phyloP scores from a whole-genome alignment of 2,888 invertebrate species.

The Bellardia bayeri region DNA sequence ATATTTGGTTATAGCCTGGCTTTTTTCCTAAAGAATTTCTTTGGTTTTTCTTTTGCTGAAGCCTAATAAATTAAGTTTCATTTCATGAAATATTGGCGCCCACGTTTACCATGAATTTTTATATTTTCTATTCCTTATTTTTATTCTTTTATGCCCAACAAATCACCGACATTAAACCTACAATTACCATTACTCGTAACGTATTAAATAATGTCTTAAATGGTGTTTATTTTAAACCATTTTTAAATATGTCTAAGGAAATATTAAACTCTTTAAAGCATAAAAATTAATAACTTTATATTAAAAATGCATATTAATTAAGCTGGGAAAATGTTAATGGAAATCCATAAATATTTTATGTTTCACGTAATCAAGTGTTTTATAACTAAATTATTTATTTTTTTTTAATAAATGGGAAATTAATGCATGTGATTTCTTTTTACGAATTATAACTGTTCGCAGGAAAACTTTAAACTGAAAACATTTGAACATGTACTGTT shows the following conservation, averaged over 20 bases:
- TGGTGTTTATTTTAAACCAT: slow-evolving; percentile 1
- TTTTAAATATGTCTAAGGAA: slow-evolving; percentile 15
- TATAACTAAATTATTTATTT: slow-evolving; percentile 2
- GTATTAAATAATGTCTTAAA: neutral
- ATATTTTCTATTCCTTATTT: slow-evolving; percentile 12
- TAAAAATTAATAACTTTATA: neutral
- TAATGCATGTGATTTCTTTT: neutral
- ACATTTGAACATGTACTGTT: neutral
- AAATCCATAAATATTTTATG: neutral
- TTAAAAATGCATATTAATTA: slow-evolving; percentile 3
- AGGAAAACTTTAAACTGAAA: neutral
- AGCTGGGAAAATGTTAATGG: neutral
- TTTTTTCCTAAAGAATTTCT: slow-evolving; percentile 7
- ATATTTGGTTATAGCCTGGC: slow-evolving; percentile 13
- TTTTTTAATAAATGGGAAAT: neutral
- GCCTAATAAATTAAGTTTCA: slow-evolving; percentile 41
- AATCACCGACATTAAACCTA: slow-evolving; percentile 29
- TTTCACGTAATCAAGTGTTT: slow-evolving; percentile 4
- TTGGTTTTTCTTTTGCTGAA: slow-evolving; percentile 16
- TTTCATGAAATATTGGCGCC: slow-evolving; percentile 67
- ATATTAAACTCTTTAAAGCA: slow-evolving; percentile 35
- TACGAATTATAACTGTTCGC: neutral
- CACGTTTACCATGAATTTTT: slow-evolving; percentile 60
- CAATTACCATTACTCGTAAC: slow-evolving; percentile 7
- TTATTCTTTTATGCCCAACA: neutral